Percentiles rank a stretch among this genome's conserved stretches.
Conservation (phyloP, 2,113 vertebrate species). For the Prochilodus magdalenae region DNA sequence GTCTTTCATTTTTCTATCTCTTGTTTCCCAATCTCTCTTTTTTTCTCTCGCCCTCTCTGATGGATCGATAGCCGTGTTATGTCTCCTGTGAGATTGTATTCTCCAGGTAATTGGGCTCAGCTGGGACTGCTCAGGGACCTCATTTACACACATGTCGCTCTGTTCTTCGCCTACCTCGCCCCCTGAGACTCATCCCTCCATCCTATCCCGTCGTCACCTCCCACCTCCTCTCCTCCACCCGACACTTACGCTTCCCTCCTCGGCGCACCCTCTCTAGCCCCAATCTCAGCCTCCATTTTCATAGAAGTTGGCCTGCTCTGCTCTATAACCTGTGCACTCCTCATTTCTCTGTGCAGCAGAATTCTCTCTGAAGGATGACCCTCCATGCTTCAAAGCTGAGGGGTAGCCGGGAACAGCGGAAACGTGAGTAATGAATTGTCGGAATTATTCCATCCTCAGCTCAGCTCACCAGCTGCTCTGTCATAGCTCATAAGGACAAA, state of each 20-base stretch:
- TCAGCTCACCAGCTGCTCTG: background rate
- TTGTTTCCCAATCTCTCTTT: background rate
- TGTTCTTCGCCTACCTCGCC: slow-evolving; percentile 46
- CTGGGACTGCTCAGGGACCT: slow-evolving; percentile 41
- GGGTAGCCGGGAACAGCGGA: background rate
- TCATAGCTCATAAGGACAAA: slow-evolving; percentile 15
- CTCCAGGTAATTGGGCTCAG: slow-evolving; percentile 41
- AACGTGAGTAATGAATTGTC: slow-evolving; percentile 40
- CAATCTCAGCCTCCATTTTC: slow-evolving; percentile 18
- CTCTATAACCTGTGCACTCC: background rate
- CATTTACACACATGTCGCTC: slow-evolving; percentile 44
- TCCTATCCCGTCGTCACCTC: slow-evolving; percentile 3
- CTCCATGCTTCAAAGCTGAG: slow-evolving; percentile 14
- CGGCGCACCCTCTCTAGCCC: background rate
- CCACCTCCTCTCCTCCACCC: background rate
- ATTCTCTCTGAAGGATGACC: background rate
- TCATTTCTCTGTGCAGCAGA: background rate
- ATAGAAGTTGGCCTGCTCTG: background rate
- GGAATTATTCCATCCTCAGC: slow-evolving; percentile 6
- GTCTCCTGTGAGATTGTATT: slow-evolving; percentile 50
- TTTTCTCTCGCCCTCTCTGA: slow-evolving; percentile 4
- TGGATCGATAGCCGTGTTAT: slow-evolving; percentile 46
- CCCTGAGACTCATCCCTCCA: slow-evolving; percentile 38
- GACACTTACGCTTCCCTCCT: background rate
- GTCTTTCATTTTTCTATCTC: background rate